Conservation (phyloP, 1,140 invertebrate species). For the Procambarus clarkii region DNA sequence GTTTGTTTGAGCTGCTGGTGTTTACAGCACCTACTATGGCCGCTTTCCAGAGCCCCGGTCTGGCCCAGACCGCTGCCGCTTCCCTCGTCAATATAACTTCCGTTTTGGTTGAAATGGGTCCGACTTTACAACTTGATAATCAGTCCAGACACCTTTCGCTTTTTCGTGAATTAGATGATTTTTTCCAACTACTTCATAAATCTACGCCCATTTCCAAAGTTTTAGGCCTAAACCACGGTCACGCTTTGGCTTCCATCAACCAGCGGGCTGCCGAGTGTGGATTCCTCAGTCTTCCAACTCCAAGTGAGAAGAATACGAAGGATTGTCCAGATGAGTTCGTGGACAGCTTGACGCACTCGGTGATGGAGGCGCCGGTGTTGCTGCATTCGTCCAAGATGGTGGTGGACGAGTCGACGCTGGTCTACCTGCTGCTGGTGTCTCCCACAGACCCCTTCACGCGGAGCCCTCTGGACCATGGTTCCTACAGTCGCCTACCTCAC, state of each 20-base stretch:
- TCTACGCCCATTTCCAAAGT: not conserved
- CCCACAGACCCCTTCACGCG: constrained; percentile 22
- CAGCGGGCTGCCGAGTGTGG: too few species aligned
- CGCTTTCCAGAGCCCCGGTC: not conserved
- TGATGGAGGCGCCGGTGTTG: constrained; percentile 23
- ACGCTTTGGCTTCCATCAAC: not conserved
- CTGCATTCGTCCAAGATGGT: constrained; percentile 3
- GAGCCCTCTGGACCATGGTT: not conserved
- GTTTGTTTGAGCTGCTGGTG: not conserved
- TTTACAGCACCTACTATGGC: not conserved
- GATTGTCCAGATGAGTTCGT: not conserved
- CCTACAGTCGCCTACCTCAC: not conserved
- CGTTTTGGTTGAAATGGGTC: not conserved
- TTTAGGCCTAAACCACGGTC: not conserved
- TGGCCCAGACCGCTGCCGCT: not conserved
- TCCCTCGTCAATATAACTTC: not conserved
- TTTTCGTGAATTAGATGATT: too few species aligned
- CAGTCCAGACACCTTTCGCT: not conserved
- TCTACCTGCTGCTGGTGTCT: constrained; percentile 8
- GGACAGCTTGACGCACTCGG: constrained; percentile 24
- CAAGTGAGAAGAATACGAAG: not conserved
- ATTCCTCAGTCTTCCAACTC: not conserved
- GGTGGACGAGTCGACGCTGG: constrained; percentile 25
- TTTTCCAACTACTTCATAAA: not conserved
- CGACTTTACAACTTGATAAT: not conserved